Base-by-base conservation (phyloP, 2,113 vertebrate genomes). In the Ursus arctos region DNA sequence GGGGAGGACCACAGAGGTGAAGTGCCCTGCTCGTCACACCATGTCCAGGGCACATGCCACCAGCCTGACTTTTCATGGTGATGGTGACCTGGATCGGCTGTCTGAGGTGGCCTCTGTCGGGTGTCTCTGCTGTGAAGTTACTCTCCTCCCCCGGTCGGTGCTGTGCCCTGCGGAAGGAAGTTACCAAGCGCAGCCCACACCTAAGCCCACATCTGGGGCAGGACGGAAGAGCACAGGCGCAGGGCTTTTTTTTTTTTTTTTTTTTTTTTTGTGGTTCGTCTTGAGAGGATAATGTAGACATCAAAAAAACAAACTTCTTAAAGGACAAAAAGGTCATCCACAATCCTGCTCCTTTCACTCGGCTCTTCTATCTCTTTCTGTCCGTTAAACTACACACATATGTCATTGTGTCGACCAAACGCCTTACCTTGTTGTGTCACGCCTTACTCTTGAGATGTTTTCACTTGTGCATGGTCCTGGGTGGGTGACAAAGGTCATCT, bases 21-120 rank as follows among this genome's bases (percentile, higher is more conserved):
- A 9, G 47, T 4, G 15, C 13, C 76, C n/a, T 53, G 79, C 16
- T 40, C 11, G 3, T 40, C 33, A 40, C 74, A 1, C 18, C 4
- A 7, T 14, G 59, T 91, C 53, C 4, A 15, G 69, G 86, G 69
- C 26, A 16, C 1, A 18, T 31, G n/a, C 51, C 28, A 10, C 31
- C 57, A 6, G 33, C 2, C 11, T 10, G 47, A 51, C 33, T 0
- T 0, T 13, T 36, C 15, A 6, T 22, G 2, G 59, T 21, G 24
- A 12, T 1, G n/a, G 31, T 67, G 76, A 31, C 55, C 55, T 43
- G 2, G 33, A 0, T 31, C 47, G 10, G 11, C 16, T 11, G 74
- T 74, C 21, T 26, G 63, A 69, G 31, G 33, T 53, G 33, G 59
- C 33, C 22, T 43, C 51, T 0, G 4, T 36, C 43, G 19, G 31